Percentiles rank a stretch among this genome's conserved stretches.
phyloP scores from a whole-genome alignment of 2,797 vertebrate genomes.

The Protonibea diacanthus region DNA sequence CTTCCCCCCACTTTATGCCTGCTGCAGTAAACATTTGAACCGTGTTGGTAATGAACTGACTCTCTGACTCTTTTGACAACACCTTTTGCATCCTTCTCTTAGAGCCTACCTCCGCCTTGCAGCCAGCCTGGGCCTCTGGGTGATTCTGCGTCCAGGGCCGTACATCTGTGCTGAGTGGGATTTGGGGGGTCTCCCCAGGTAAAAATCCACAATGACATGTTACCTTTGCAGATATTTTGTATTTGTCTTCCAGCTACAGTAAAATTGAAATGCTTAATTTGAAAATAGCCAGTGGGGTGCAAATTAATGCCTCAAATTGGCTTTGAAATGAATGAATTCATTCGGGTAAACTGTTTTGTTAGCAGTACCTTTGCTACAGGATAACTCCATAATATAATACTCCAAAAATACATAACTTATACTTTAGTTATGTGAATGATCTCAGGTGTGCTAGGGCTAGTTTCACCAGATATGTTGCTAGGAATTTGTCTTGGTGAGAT shows the following conservation, averaged over 20 bases:
- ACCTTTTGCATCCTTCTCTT: slow-evolving; percentile 14
- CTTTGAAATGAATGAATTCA: slow-evolving; percentile 39
- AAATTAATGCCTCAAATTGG: slow-evolving; percentile 28
- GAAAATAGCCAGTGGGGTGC: not conserved
- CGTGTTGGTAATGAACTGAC: not conserved
- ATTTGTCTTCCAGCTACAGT: not conserved
- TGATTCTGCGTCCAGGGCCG: slow-evolving; percentile 94
- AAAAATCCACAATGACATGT: slow-evolving; percentile 37
- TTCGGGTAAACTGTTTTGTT: slow-evolving; percentile 42
- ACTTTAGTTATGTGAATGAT: slow-evolving; percentile 6
- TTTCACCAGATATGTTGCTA: slow-evolving; percentile 15
- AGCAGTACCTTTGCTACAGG: slow-evolving; percentile 25
- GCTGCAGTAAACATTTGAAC: not conserved
- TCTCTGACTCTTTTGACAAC: not conserved
- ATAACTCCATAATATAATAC: too few relatives aligned
- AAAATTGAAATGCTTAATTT: slow-evolving; percentile 13
- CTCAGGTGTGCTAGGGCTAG: slow-evolving; percentile 14
- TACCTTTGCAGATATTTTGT: slow-evolving; percentile 2
- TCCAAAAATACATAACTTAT: slow-evolving; percentile 36
- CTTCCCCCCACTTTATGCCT: too few relatives aligned
- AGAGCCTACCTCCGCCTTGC: slow-evolving; percentile 91
- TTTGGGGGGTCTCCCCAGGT: slow-evolving; percentile 92
- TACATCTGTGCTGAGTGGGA: slow-evolving; percentile 87
- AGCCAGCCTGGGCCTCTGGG: slow-evolving; percentile 89
- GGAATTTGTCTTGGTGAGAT: not conserved